Evolutionary conservation across 2,797 vertebrate genomes (phyloP).

Genomic region (Orestias chungarensis): DNA sequence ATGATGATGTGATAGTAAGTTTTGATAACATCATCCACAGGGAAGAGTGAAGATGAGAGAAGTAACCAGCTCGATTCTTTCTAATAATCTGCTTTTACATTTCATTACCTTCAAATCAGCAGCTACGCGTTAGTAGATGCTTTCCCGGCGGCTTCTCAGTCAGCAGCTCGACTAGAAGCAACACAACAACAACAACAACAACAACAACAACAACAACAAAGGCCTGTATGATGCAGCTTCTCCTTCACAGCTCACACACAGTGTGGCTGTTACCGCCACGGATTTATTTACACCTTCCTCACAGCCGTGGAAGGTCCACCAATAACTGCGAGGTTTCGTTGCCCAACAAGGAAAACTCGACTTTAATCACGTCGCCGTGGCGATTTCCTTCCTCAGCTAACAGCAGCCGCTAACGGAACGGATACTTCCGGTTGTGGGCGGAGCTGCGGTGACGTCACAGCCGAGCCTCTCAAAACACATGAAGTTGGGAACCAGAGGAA

Average conservation of each 20-base stretch:
- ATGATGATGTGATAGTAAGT: constrained; percentile 10
- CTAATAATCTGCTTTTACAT: neutral
- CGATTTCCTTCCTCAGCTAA: neutral
- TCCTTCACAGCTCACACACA: constrained; percentile 2
- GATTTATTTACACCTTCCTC: neutral
- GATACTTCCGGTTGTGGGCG: constrained; percentile 59
- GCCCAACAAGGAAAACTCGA: constrained; percentile 4
- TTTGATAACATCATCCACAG: constrained; percentile 44
- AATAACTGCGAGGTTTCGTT: neutral
- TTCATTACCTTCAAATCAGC: constrained; percentile 42
- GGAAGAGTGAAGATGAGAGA: neutral
- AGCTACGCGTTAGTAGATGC: neutral
- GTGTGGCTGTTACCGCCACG: neutral
- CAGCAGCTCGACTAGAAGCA: constrained; percentile 25
- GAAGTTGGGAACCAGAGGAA: too few species aligned
- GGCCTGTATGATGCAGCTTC: constrained; percentile 19
- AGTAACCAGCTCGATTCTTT: neutral
- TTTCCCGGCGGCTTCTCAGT: constrained; percentile 1
- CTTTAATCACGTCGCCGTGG: constrained; percentile 1
- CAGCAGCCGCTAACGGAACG: neutral
- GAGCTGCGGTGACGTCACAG: constrained; percentile 43
- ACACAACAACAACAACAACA: constrained; percentile 35
- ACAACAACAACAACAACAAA: constrained; percentile 37
- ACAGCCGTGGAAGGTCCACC: neutral
- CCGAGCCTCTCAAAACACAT: constrained; percentile 21